phyloP scores from a whole-genome alignment of 1,140 invertebrate species.

The Pogonomyrmex barbatus region DNA sequence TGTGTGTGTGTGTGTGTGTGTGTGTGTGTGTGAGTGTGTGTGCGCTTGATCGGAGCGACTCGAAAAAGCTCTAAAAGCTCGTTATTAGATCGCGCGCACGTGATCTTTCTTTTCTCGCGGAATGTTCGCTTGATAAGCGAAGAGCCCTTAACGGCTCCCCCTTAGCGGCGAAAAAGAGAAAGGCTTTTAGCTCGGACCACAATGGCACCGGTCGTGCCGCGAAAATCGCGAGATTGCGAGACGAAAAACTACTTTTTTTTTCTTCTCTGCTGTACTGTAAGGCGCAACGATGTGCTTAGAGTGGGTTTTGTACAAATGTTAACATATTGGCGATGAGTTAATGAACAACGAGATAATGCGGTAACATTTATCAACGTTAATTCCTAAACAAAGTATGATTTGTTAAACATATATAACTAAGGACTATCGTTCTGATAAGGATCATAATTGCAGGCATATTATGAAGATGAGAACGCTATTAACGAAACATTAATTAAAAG shows the following conservation, averaged over 20 bases:
- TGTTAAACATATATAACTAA: too few species aligned
- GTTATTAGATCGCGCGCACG: slow-evolving; percentile 62
- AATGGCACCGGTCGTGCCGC: slow-evolving; percentile 20
- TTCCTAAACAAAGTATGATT: background rate
- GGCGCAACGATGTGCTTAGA: background rate
- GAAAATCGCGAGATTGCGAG: slow-evolving; percentile 48
- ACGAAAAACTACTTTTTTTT: slow-evolving; percentile 21
- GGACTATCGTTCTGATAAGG: background rate
- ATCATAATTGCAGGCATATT: background rate
- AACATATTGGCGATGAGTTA: background rate
- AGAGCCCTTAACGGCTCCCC: slow-evolving; percentile 47
- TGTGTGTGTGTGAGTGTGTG: too few species aligned
- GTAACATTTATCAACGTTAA: background rate
- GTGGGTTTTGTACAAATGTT: slow-evolving; percentile 6
- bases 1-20: too few species aligned
- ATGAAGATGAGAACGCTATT: background rate
- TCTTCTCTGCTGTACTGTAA: background rate
- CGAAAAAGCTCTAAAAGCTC: slow-evolving; percentile 33
- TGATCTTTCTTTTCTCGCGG: slow-evolving; percentile 55
- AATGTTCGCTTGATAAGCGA: slow-evolving; percentile 53
- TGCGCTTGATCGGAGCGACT: slow-evolving; percentile 33
- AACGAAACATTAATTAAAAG: background rate
- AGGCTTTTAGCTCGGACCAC: slow-evolving; percentile 43
- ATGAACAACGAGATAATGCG: background rate
- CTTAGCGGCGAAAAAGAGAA: slow-evolving; percentile 17